Conservation (phyloP, 2,888 invertebrate genomes). For the Cordilura impudica region DNA sequence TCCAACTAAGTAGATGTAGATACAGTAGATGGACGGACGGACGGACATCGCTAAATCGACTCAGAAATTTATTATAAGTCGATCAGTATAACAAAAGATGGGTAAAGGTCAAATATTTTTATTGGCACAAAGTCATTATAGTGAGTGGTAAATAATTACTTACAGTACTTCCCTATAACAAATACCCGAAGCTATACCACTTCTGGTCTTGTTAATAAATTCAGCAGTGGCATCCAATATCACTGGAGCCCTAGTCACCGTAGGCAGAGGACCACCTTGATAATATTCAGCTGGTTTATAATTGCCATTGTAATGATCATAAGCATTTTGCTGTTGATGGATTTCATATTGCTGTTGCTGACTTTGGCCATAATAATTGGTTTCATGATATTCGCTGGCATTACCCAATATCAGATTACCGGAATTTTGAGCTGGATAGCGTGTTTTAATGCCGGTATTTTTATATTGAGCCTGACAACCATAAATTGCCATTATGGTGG, state of each 20-base stretch:
- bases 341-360: constrained; percentile 18
- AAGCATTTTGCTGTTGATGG: constrained; percentile 16
- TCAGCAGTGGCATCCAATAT: constrained; percentile 73
- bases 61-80: no score
- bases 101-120: no score
- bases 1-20: no score
- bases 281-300: constrained; percentile 70
- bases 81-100: no score
- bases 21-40: no score
- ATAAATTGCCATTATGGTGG: background rate
- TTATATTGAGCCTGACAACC: constrained; percentile 67
- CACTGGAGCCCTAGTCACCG: constrained; percentile 56
- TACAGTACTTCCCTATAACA: constrained; percentile 77
- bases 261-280: constrained; percentile 60
- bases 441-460: constrained; percentile 73
- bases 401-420: constrained; percentile 62
- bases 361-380: constrained; percentile 18
- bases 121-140: background rate
- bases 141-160: constrained; percentile 67
- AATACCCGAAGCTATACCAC: constrained; percentile 74
- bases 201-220: constrained; percentile 76
- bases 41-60: no score
- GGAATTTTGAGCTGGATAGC: constrained; percentile 67
- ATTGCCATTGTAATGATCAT: constrained; percentile 54
- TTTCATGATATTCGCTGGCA: constrained; percentile 32